Base-by-base conservation (phyloP, 2,797 vertebrate genomes). In the Tokudaia muenninki region DNA sequence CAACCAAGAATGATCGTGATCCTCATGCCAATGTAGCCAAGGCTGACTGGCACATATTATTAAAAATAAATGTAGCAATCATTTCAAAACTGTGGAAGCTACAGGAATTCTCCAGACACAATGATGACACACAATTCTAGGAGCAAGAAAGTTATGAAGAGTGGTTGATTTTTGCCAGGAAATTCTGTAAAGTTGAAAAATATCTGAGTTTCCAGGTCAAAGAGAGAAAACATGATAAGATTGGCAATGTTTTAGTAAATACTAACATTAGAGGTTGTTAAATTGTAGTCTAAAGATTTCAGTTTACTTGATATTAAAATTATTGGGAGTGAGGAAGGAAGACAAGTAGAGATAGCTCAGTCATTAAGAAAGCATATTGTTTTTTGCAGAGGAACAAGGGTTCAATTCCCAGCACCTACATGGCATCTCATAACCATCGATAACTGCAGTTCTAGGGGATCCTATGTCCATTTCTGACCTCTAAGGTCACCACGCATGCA, bases 81-180 rank as follows among this genome's bases (percentile, higher is more conserved):
- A 70, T 44, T 78, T 52, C 83, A 95, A 41, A 22, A 10, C 75
- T 63, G 74, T 7, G 41, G 7, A 90, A 41, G 44, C 31, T 97
- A 52, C 21, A 17, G n/a, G 21, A 7, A 50, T 91, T 70, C 8
- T 44, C 55, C 31, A 55, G 63, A 88, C 82, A 47, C 87, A 93
- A 93, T n/a, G 19, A 29, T 95, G 96, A 87, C 72, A 50, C 88
- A 89, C 89, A 92, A 94, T n/a, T 91, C 47, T 84, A 52, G 77
- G 90, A 88, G 26, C 37, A 92, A 96, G 21, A 6, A 95, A 57
- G 63, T 57, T 84, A 19, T 91, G 67, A 82, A 92, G 90, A 21
- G 12, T 95, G n/a, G 8, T 55, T 91, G 14, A 14, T 31, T 80
- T 44, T 59, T 94, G n/a, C 74, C 44, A 75, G 74, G 72, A 94